Evolutionary conservation across 2,797 vertebrate species (phyloP).

Genomic region (Microcaecilia unicolor): DNA sequence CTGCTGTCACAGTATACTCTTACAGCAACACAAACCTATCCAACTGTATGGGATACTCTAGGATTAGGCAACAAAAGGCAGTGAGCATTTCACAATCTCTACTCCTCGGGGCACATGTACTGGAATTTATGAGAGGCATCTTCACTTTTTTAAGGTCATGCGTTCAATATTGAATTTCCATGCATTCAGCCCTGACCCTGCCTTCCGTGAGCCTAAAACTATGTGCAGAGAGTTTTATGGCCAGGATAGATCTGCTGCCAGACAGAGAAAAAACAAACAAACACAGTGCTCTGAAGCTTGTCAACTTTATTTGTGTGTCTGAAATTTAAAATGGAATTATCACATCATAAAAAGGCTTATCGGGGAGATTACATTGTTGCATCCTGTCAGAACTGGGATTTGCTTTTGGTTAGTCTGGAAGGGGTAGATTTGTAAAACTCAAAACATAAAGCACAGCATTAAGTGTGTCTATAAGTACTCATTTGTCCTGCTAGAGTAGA

Average conservation of each 20-base stretch:
- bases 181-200: background rate
- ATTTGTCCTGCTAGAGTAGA: too few relatives aligned
- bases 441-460: too few relatives aligned
- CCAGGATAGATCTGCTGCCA: accelerated
- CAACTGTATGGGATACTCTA: background rate
- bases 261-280: background rate
- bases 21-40: background rate
- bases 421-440: too few relatives aligned
- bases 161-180: background rate
- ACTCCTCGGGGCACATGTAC: background rate
- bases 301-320: background rate
- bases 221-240: background rate
- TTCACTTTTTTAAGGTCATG: background rate
- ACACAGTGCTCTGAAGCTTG: background rate
- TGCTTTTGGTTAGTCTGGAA: too few relatives aligned
- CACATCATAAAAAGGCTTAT: conserved; percentile 9
- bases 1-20: background rate
- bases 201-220: conserved; percentile 5
- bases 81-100: background rate
- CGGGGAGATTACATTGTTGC: too few relatives aligned
- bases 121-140: conserved; percentile 3
- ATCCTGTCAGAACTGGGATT: too few relatives aligned
- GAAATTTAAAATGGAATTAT: conserved; percentile 1
- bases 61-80: background rate
- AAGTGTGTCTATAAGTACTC: too few relatives aligned